Base-by-base conservation (phyloP, 2,888 invertebrate genomes). In the Drosophila algonquin region DNA sequence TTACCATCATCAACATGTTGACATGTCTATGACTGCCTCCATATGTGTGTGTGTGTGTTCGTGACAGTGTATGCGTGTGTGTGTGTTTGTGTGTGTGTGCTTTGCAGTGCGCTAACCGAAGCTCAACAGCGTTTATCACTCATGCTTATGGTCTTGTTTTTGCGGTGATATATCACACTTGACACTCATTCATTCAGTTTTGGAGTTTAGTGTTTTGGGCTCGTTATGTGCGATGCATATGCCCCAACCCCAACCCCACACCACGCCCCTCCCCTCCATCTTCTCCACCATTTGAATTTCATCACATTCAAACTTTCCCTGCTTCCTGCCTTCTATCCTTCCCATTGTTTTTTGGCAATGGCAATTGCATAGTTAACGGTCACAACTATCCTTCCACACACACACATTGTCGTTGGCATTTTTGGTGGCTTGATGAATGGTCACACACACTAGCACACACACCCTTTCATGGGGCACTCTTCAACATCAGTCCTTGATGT, bases 91-190 rank as follows among this genome's bases (percentile, higher is more conserved):
- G 57, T 61, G 62, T 46, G 35, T 62, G 63, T 65, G 47, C 59
- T 51, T 55, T 59, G 58, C 69, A 65, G 63, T 62, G 67, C 83
- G 76, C 74, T 81, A 84, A 80, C 78, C 81, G 40, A 69, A 83
- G 86, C 81, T 87, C 86, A 82, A 87, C 87, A 85, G 83, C 88
- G 85, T 88, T 86, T 86, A 86, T 88, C 88, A 88, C 85, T 86
- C 83, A 81, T 84, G 82, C 89, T 89, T 88, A 84, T 80, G 83
- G 88, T 89, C 89, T 87, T 89, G 90, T 86, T 90, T 87, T 87
- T 90, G 90, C 83, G 90, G 89, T 90, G 85, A 90, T 90, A 89
- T 90, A 90, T 90, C 90, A 90, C 86, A 89, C 81, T 88, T 84
- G 89, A 90, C 90, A 90, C 81, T 90, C 88, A 89, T 84, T 89